Evolutionary conservation across 2,888 invertebrate species (phyloP), one percentile per base, ranked within the genome.

Genomic region (Dusona sp.): DNA sequence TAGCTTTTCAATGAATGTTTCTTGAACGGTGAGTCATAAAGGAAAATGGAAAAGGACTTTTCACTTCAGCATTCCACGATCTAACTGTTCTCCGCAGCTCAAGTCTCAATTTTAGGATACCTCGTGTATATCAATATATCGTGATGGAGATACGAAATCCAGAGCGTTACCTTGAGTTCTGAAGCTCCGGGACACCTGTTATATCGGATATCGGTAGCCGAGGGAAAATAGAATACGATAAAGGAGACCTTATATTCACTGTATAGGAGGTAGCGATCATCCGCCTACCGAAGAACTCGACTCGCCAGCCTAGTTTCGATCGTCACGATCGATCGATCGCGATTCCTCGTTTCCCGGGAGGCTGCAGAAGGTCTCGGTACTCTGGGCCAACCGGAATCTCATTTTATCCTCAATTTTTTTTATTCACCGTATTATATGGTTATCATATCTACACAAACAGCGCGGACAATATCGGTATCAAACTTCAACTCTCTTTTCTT

Each of bases 311-410:
- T 70, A 79, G 82, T 75, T 70, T 79, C 82, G 79, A 83, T 82
- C 85, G 79, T 82, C 79, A 85, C 85, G 85, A 85, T 79, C 82
- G 75, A 75, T 82, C 85, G 79, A 72, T 79, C 82, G 61, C 29
- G 82, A 83, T 82, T 75, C 61, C 61, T 79, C 79, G 79, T 42
- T 72, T 45, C 45, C 36, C 42, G 22, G 61, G 61, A 22, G 68
- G 29, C 33, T 36, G 16, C 83, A 75, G 85, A 85, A 85, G 85
- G 85, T 85, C 83, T 83, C 74, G 67, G 51, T 36, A 75, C 70
- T 42, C 29, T 29, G 70, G 51, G 74, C 85, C 48, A 75, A 74
- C 85, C 74, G 85, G 79, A 79, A 85, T 79, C 64, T 57, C 57
- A 75, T 57, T 75, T 38, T 75, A 25, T 22, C 16, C 54, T 74